Conservation (phyloP, 2,113 vertebrate genomes). For the Rhineura floridana region DNA sequence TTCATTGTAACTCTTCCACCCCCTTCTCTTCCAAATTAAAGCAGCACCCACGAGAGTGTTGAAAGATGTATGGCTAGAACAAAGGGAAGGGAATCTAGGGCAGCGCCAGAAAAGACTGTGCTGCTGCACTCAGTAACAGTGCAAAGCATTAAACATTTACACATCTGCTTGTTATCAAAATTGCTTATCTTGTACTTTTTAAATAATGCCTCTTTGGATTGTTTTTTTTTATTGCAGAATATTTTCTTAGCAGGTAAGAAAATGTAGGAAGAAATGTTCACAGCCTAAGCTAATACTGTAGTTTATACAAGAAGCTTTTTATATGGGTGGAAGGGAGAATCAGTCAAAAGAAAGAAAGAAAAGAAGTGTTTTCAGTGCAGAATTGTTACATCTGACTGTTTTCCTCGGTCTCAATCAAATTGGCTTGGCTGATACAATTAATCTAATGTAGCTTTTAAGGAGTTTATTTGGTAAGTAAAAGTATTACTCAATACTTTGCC, state of each 20-base stretch:
- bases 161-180: conserved; percentile 70
- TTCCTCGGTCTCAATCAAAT: not conserved
- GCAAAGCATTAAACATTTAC: conserved; percentile 69
- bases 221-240: conserved; percentile 50
- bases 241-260: conserved; percentile 47
- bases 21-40: conserved; percentile 37
- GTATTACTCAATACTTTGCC: not conserved
- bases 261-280: not conserved
- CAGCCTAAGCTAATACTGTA: conserved; percentile 30
- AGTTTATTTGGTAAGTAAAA: no score
- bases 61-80: conserved; percentile 65
- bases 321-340: not conserved
- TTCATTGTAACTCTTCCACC: conserved; percentile 21
- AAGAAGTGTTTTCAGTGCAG: not conserved
- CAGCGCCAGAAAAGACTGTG: conserved; percentile 52
- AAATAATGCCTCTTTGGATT: conserved; percentile 66
- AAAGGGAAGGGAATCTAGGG: conserved; percentile 75
- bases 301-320: not conserved
- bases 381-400: not conserved
- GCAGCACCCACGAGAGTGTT: conserved; percentile 49
- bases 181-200: conserved; percentile 71
- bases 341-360: not conserved
- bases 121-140: conserved; percentile 51
- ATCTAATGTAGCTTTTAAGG: not conserved
- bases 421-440: not conserved